Base-by-base conservation (phyloP, 2,113 vertebrate species). In the Isichthys henryi region DNA sequence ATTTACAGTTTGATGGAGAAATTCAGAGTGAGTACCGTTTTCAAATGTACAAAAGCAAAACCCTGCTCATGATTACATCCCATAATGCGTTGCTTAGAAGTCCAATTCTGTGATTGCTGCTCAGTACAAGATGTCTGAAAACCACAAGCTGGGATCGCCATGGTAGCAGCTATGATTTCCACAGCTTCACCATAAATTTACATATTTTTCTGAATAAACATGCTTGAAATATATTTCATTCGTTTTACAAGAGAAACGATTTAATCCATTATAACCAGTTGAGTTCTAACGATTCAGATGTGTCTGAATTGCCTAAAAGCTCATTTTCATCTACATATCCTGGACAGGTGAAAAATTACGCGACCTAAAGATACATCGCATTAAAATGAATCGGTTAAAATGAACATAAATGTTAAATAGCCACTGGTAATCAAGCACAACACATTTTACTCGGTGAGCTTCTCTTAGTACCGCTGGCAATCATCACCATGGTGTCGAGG, bases 131-230 rank as follows among this genome's bases (percentile, higher is more conserved):
- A 53, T 52, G 45, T 50, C 50, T 87, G 11, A 17, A 53, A 87
- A 87, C 85, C 85, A 19, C 49, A 84, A 87, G 85, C 27, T 48
- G 50, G 15, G 85, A 53, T 87, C 35, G 49, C 83, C 48, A 85
- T 49, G 82, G 82, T 50, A 86, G 49, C 27, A 56, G 85, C 48
- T 21, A 84, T 84, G 82, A 23, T 13, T 87, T 87, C 31, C 27
- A 35, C n/a, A 19, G 49, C 27, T 56, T 87, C 27, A 50, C 48
- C 50, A 13, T 35, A 80, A 80, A 80, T 80, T 80, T 80, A 35
- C 74, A 80, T 43, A 80, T 80, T 80, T 80, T 80, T 80, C 74
- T 43, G 74, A 80, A 70, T 70, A 70, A 70, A 86, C 45, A 49
- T 27, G 9, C 11, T 87, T 87, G 48, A 52, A 50, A 86, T 86